Percentiles rank a stretch among this genome's conserved stretches.
Evolutionary conservation across 2,797 vertebrate species (phyloP).

Genomic region (Myiothlypis coronata): DNA sequence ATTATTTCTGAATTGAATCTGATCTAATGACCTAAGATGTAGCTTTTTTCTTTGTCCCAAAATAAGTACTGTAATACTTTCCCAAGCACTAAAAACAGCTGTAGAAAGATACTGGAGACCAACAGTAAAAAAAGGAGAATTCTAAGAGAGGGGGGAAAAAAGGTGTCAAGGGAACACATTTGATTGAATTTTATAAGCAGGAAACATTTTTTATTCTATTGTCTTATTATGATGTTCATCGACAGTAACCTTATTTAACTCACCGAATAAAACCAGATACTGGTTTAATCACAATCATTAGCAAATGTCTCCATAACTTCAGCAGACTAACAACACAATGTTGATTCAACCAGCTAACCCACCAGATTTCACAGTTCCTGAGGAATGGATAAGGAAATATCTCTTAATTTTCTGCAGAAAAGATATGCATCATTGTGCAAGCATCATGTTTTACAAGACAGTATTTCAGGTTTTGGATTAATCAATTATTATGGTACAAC

Average conservation of each 20-base stretch:
- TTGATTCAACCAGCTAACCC: neutral
- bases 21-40: neutral
- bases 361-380: neutral
- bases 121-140: neutral
- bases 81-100: neutral
- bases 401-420: neutral
- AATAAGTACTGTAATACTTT: neutral
- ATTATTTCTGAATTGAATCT: neutral
- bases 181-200: neutral
- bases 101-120: neutral
- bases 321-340: neutral
- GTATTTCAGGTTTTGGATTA: neutral
- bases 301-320: neutral
- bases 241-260: neutral
- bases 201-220: neutral
- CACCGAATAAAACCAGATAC: neutral
- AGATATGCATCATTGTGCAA: neutral
- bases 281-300: neutral
- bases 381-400: neutral
- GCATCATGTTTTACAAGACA: neutral
- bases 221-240: neutral
- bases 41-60: fast-evolving
- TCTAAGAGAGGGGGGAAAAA: fast-evolving
- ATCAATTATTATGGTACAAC: neutral
- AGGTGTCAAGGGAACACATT: neutral